Evolutionary conservation across 2,113 vertebrate species (phyloP).

Genomic region (Cavia aperea): DNA sequence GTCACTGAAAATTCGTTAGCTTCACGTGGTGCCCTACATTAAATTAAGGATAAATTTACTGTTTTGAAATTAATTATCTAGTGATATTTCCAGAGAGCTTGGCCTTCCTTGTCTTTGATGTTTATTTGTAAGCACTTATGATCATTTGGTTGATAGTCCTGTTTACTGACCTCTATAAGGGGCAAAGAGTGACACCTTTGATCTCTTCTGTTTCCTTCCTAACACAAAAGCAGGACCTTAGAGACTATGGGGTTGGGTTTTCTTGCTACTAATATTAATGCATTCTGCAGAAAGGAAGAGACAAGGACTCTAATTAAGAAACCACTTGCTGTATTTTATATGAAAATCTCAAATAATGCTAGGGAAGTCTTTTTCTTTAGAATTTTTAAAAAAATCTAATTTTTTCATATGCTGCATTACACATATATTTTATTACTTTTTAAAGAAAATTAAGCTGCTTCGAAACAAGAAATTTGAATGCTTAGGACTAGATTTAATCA

Average conservation of each 20-base stretch:
- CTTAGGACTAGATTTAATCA: neutral
- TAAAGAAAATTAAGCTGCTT: conserved; percentile 19
- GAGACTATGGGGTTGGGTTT: neutral
- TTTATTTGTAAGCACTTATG: conserved; percentile 9
- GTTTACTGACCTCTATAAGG: neutral
- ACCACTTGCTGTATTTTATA: conserved; percentile 1
- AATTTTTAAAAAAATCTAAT: conserved; percentile 15
- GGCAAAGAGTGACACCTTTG: neutral
- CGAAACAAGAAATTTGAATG: neutral
- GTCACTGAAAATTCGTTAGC: neutral
- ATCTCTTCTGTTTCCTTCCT: conserved; percentile 25
- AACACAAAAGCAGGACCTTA: neutral
- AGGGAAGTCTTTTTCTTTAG: conserved; percentile 10
- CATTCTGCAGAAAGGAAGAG: conserved; percentile 2
- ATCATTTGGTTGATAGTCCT: neutral
- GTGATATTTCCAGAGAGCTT: neutral
- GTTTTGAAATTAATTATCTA: neutral
- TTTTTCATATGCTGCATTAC: conserved; percentile 18
- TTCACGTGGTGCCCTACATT: neutral
- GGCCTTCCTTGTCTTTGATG: neutral
- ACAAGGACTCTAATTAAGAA: neutral
- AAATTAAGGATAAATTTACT: neutral
- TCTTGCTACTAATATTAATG: neutral
- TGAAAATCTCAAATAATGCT: conserved; percentile 21
- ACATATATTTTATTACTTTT: conserved; percentile 8